Evolutionary conservation across 2,888 invertebrate species (phyloP).

Genomic region (Malacosoma neustria): DNA sequence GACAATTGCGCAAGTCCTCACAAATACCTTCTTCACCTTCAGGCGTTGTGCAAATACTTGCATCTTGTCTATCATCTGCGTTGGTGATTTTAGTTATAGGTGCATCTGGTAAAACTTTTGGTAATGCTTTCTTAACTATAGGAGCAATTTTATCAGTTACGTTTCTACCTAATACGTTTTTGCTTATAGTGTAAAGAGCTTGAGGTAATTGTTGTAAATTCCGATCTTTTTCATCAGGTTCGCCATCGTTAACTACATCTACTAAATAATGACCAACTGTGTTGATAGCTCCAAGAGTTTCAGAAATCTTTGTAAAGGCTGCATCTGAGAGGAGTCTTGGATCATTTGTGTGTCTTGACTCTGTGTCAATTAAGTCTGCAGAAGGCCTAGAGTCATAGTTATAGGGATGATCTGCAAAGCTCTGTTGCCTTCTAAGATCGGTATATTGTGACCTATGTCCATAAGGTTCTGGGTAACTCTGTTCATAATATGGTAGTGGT

Average conservation of each 20-base stretch:
- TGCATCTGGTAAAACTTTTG: slow-evolving; percentile 55
- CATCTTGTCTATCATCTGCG: slow-evolving; percentile 65
- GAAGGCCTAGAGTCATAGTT: slow-evolving; percentile 37
- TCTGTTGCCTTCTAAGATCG: slow-evolving; percentile 2
- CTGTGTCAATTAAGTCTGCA: slow-evolving; percentile 21
- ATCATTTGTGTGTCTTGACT: slow-evolving; percentile 41
- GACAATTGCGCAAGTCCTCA: slow-evolving; percentile 91
- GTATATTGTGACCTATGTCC: neutral
- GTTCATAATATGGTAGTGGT: slow-evolving; percentile 12
- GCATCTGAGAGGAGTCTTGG: slow-evolving; percentile 75
- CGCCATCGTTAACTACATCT: slow-evolving; percentile 79
- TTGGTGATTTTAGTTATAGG: slow-evolving; percentile 59
- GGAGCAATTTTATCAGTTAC: slow-evolving; percentile 88
- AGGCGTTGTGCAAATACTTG: slow-evolving; percentile 85
- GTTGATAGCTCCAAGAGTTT: slow-evolving; percentile 85
- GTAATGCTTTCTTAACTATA: slow-evolving; percentile 70
- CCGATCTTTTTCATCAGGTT: slow-evolving; percentile 55
- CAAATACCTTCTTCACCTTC: slow-evolving; percentile 87
- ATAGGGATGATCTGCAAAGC: slow-evolving; percentile 21
- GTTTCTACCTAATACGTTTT: slow-evolving; percentile 83
- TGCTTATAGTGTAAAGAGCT: slow-evolving; percentile 86
- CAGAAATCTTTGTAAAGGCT: slow-evolving; percentile 77
- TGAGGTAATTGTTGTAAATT: slow-evolving; percentile 74
- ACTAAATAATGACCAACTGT: slow-evolving; percentile 90
- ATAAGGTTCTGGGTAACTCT: slow-evolving; percentile 5